Base-by-base conservation (phyloP, 2,888 invertebrate species). In the Apodemia hepburni region DNA sequence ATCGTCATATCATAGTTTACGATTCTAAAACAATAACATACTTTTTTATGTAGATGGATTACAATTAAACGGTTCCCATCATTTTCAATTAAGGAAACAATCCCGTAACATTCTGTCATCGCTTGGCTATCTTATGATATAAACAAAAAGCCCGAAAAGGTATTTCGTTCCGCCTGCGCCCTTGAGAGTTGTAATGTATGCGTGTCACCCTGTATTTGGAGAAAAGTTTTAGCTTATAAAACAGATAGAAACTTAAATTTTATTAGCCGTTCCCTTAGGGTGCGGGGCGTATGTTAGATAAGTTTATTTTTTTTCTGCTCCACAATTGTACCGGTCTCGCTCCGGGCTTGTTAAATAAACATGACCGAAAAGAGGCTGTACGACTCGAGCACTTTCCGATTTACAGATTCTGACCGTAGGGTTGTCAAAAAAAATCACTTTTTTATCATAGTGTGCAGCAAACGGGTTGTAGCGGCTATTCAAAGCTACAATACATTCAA, bases 281-380 rank as follows among this genome's bases (percentile, higher is more conserved):
- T 8, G 3, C 15, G 1, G 54, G 27, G 2, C 15, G 27, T 27
- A 29, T 27, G 29, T 57, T 29, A 29, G 54, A 57, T 57, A 57
- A 57, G 27, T 57, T 57, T 57, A 27, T 57, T 57, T 57, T 51
- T 22, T 57, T 57, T 54, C 54, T 27, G 7, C 5, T 27, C n/a
- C 29, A 7, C 27, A 57, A 27, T 29, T 12, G 22, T 27, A 22
- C 54, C 54, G n/a, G 27, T 15, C 18, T 57, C 27, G 29, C 54
- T 57, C 27, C 15, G 54, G 15, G 54, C 54, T 27, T 57, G 54
- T 57, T 57, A 29, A 57, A 29, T 57, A 57, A 57, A 57, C 54
- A 57, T 57, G 54, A 29, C 54, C 54, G 54, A 54, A 54, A 54
- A 57, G 54, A 57, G 54, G 8, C 12, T 15, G 54, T 22, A 57